Evolutionary conservation across 2,113 vertebrate species (phyloP), one percentile per base, ranked within the genome.

Genomic region (Dipodomys spectabilis): DNA sequence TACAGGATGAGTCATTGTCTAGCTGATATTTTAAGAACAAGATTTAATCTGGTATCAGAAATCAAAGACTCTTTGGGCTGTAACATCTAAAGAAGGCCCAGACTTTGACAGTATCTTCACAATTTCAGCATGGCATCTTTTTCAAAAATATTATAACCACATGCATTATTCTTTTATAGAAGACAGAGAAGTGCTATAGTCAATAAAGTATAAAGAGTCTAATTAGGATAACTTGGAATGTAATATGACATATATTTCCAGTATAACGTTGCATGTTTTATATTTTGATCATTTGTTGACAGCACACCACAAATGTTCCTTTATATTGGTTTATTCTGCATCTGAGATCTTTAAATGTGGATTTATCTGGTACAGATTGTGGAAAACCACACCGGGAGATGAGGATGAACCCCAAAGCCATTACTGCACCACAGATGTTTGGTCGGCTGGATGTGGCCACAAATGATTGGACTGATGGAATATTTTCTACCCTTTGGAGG

Each of bases 371-470:
- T 88, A 2, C 45, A 99, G 99, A 99, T 62, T 99, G 99, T 97
- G 99, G 99, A 86, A 97, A 99, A 82, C 98, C 98, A 39, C 99
- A 99, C 96, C 98, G 99, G 96, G 99, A 99, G 98, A 99, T 99
- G 99, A 98, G 99, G 89, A 99, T 99, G 99, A 99, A 99, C 97
- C 99, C 99, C 53, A 99, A 99, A 98, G 99, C 99, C 69, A 99
- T 99, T 90, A 99, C 99, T 2, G 99, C 99, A 11, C 95, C 99
- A 1, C 99, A 99, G 97, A 99, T 99, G 99, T 99, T 99, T 95
- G 99, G 99, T 35, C 98, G 98, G 69, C 98, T 99, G 0, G 99
- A 99, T 32, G 99, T 99, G 45, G 99, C 99, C 60, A 99, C 99
- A 16, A 99, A 99, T 28, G 99, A 99, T 95, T 99, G 99, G 99